phyloP scores from a whole-genome alignment of 1,140 invertebrate species.

The Pararge aegeria region DNA sequence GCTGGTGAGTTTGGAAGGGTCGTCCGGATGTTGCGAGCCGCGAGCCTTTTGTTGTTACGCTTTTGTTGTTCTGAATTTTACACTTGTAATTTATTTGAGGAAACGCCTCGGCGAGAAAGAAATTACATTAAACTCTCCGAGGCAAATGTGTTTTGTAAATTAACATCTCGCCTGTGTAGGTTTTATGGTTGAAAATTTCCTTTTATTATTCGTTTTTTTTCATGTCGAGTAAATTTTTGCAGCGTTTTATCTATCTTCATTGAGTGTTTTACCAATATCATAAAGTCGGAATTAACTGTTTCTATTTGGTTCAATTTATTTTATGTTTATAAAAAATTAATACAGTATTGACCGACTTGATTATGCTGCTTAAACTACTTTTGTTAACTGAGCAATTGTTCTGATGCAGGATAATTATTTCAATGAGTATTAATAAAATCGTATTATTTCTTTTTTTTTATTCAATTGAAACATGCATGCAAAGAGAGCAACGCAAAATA shows the following conservation, averaged over 20 bases:
- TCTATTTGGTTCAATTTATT: background rate
- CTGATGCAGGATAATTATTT: too few relatives aligned
- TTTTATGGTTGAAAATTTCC: conserved; percentile 43
- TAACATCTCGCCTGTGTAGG: conserved; percentile 63
- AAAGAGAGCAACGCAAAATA: too few relatives aligned
- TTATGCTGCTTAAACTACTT: too few relatives aligned
- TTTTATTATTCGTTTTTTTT: conserved; percentile 32
- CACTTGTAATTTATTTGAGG: conserved; percentile 79
- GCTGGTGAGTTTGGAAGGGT: conserved; percentile 77
- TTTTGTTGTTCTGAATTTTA: conserved; percentile 79
- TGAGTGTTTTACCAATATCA: conserved; percentile 7
- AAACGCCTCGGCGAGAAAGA: conserved; percentile 75
- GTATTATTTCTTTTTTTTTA: too few relatives aligned
- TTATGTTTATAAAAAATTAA: too few relatives aligned
- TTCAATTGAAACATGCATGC: too few relatives aligned
- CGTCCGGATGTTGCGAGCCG: conserved; percentile 74
- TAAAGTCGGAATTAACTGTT: background rate
- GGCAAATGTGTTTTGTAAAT: conserved; percentile 78
- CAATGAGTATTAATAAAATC: too few relatives aligned
- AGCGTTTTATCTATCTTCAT: conserved; percentile 23
- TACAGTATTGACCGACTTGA: too few relatives aligned
- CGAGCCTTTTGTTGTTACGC: conserved; percentile 77
- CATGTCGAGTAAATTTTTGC: conserved; percentile 21
- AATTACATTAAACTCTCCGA: conserved; percentile 76
- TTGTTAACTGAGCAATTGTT: too few relatives aligned